Evolutionary conservation across 2,888 invertebrate species (phyloP), one percentile per base, ranked within the genome.

Genomic region (Leptarthrus brevirostris): DNA sequence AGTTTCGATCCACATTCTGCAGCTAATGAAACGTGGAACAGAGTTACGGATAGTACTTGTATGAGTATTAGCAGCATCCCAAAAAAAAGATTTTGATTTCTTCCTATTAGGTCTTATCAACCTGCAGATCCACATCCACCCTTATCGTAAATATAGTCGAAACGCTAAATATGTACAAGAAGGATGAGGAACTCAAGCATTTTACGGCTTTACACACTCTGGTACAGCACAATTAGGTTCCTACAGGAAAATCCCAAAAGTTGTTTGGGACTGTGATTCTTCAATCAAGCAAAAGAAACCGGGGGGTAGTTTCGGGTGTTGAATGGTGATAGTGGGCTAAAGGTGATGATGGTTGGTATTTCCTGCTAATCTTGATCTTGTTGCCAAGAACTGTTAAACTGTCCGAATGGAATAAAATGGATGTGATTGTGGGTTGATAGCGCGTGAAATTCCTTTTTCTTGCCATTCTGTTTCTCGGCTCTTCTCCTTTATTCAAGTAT

Each of bases 361-460:
- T 16, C 14, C 64, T 2, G 16, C 44, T 64, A 64, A 66, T 73
- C 73, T 73, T 73, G 64, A 66, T 73, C 64, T 53, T 64, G 56
- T 58, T 61, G 61, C 61, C 73, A 30, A 53, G 66, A 66, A 52
- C 73, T 73, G 73, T 64, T 73, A 73, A 73, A 73, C 73, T 73
- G 73, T 73, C 73, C 73, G 53, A 66, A 64, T 52, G 44, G 22
- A 73, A 73, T 64, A 73, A 73, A 73, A 73, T 73, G 64, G 52
- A 73, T 73, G 73, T 66, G 73, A 73, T 73, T 73, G 73, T 16
- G 53, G 66, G 53, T 73, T 73, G 73, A 73, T 73, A 73, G 34
- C 54, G 73, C 73, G 73, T 73, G 64, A 73, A 73, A 73, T 34
- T 36, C 49, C 22, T 61, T 72, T 44, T 18, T 36, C 10, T 14